Evolutionary conservation across 2,113 vertebrate species (phyloP).

Genomic region (Lophura nycthemera): DNA sequence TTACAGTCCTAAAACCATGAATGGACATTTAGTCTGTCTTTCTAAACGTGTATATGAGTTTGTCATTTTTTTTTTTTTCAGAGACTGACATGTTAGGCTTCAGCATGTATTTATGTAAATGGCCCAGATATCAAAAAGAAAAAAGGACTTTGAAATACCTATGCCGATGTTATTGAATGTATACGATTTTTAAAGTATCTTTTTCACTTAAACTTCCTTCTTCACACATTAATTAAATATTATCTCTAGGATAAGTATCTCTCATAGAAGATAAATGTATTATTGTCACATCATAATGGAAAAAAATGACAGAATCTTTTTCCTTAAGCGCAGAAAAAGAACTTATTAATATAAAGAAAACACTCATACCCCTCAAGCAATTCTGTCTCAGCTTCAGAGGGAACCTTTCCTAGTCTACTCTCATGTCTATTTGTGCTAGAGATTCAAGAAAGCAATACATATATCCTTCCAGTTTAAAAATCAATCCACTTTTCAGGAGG

Average conservation of each 20-base stretch:
- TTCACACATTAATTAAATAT: conserved; percentile 62
- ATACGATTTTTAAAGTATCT: conserved; percentile 55
- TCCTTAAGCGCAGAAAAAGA: conserved; percentile 31
- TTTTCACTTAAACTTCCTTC: conserved; percentile 45
- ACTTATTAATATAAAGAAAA: conserved; percentile 59
- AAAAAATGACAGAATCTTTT: conserved; percentile 31
- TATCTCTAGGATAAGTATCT: conserved; percentile 58
- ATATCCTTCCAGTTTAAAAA: conserved; percentile 58
- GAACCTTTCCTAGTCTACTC: not conserved
- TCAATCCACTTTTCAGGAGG: conserved; percentile 39
- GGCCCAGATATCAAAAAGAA: conserved; percentile 29
- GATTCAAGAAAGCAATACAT: conserved; percentile 40
- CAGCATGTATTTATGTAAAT: conserved; percentile 23
- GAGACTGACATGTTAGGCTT: conserved; percentile 3
- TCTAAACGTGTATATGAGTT: not conserved
- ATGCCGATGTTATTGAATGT: conserved; percentile 47
- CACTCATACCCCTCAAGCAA: conserved; percentile 46
- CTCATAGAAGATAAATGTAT: conserved; percentile 47
- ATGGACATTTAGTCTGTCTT: not conserved
- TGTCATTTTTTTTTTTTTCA: conserved; percentile 2
- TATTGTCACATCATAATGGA: conserved; percentile 55
- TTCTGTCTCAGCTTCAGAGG: conserved; percentile 13
- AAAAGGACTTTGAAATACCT: conserved; percentile 55
- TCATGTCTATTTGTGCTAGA: not conserved
- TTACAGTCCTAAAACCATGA: not conserved